Base-by-base conservation (phyloP, 1,140 invertebrate species). In the Drusus annulatus region DNA sequence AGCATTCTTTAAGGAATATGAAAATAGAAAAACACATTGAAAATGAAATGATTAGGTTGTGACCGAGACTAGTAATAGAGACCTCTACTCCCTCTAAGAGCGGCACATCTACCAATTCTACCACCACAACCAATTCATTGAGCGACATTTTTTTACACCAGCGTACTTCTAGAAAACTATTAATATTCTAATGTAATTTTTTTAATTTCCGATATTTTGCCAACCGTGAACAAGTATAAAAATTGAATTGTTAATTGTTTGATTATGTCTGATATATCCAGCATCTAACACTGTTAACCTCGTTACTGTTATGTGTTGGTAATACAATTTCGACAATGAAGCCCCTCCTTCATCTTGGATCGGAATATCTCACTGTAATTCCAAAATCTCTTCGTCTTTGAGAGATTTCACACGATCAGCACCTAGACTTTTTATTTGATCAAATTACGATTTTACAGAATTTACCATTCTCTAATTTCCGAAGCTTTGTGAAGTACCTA, bases 281-380 rank as follows among this genome's bases (percentile, higher is more conserved):
- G 16, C 19, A 56, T 17, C 54, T 3, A 56, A 56, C n/a, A 17
- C 3, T 17, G 5, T 28, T 31, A 23, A 25, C 16, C 7, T 1
- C 16, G 28, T 25, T 25, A 21, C 62, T 31, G 25, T 25, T 6
- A 36, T 45, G 5, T 36, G 28, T 31, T n/a, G n/a, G n/a, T 17
- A n/a, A 50, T 68, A n/a, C 23, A 54, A 73, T 73, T 73, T 45
- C 51, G 69, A 73, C 69, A 73, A 54, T 54, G 23, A 54, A 45
- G 16, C 0, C 15, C 3, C n/a, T 56, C 25, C 8, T 25, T 16
- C 13, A 13, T 19, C 28, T 69, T n/a, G 8, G 52, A 54, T 28
- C 1, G 10, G 69, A 74, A 74, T 74, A 74, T 74, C 54, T 28
- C 52, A 74, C 56, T 74, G 50, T 74, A 56, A 74, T 28, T 25